Conservation (phyloP, 2,113 vertebrate species). For the Myotis lucifugus region DNA sequence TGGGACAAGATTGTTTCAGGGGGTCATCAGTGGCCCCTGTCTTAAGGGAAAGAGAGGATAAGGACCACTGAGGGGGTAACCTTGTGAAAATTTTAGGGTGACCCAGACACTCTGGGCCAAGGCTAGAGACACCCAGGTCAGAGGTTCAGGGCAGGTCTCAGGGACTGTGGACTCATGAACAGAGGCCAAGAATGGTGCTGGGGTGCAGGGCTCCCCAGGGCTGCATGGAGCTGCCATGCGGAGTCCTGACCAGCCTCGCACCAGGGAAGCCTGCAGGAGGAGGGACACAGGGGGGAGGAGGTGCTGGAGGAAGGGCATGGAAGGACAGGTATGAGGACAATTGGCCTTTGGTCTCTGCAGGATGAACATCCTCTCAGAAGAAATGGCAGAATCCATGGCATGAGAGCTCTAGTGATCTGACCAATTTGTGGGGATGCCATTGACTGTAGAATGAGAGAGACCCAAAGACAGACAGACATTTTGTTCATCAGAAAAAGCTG, state of each 20-base stretch:
- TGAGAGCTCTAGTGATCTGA: neutral
- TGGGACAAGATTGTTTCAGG: neutral
- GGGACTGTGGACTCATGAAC: rapidly evolving
- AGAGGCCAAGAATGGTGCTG: rapidly evolving
- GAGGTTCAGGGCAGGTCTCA: rapidly evolving
- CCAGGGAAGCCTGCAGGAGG: neutral
- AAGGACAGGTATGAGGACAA: rapidly evolving
- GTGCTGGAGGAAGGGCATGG: rapidly evolving
- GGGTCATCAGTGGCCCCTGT: no score
- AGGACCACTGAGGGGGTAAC: rapidly evolving
- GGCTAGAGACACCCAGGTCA: rapidly evolving
- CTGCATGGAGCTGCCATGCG: rapidly evolving
- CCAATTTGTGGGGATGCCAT: rapidly evolving
- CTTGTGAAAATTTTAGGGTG: neutral
- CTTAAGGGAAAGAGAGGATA: no score
- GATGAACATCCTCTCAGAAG: rapidly evolving
- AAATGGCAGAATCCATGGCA: rapidly evolving
- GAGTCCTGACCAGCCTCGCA: rapidly evolving
- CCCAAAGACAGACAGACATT: neutral
- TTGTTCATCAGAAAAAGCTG: neutral
- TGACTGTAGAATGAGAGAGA: neutral
- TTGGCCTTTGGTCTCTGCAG: rapidly evolving
- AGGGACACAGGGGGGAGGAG: rapidly evolving
- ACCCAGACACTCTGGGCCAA: rapidly evolving
- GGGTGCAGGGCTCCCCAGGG: rapidly evolving